A percentile compares a stretch with the other conserved stretches of the same genome.
Evolutionary conservation across 1,140 invertebrate genomes (phyloP).

Genomic region (Lepidurus packardi): DNA sequence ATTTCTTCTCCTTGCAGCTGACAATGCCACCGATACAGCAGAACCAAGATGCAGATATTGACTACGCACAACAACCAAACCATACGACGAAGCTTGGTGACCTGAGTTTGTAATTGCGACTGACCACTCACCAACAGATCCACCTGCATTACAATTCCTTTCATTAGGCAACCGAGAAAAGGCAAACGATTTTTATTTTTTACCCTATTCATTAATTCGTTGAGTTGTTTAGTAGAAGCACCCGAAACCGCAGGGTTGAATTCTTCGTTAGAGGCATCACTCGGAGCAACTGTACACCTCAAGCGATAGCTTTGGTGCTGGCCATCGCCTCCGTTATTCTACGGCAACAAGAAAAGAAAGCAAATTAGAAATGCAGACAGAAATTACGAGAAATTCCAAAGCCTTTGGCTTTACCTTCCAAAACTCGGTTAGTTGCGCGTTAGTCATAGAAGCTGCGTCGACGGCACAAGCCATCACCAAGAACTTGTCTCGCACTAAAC

Average conservation of each 20-base stretch:
- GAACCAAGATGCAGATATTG: background rate
- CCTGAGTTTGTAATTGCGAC: background rate
- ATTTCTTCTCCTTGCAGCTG: background rate
- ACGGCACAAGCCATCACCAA: constrained; percentile 60
- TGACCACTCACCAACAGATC: background rate
- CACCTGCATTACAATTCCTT: background rate
- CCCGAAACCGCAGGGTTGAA: constrained; percentile 22
- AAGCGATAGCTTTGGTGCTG: constrained; percentile 31
- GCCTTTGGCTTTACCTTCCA: constrained; percentile 55
- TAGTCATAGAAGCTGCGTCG: constrained; percentile 46
- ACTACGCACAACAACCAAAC: constrained; percentile 10
- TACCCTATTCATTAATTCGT: constrained; percentile 25
- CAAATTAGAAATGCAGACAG: background rate
- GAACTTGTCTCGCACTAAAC: constrained; percentile 60
- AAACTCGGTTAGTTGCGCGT: constrained; percentile 51
- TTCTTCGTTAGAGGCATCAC: constrained; percentile 32
- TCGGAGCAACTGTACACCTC: constrained; percentile 32
- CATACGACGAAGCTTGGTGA: constrained; percentile 5
- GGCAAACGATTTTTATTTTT: background rate
- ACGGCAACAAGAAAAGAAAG: background rate
- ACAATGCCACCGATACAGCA: background rate
- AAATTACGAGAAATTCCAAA: background rate
- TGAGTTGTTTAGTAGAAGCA: constrained; percentile 9
- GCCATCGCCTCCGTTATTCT: constrained; percentile 21
- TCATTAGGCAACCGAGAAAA: background rate